Evolutionary conservation across 2,888 invertebrate genomes (phyloP).

Genomic region (Drepanosiphum platanoidis): DNA sequence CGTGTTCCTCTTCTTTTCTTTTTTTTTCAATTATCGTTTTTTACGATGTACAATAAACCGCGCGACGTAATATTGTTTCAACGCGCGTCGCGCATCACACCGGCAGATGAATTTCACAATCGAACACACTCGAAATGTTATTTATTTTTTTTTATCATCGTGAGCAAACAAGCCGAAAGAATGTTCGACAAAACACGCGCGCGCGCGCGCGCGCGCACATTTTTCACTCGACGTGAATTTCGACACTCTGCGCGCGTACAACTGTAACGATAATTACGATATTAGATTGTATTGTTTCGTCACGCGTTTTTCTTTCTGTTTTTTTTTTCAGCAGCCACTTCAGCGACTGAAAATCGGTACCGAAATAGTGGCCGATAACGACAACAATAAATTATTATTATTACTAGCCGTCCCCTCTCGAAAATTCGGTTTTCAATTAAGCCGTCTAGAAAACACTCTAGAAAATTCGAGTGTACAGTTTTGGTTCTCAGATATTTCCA

Average conservation of each 20-base stretch:
- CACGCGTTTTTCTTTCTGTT: too few species aligned
- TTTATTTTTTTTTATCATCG: conserved; percentile 35
- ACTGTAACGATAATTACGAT: too few species aligned
- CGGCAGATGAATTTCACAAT: conserved; percentile 49
- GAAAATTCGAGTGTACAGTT: too few species aligned
- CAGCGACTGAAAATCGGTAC: too few species aligned
- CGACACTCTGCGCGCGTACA: not conserved
- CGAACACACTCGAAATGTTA: conserved; percentile 32
- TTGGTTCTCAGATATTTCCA: not conserved
- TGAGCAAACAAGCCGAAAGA: conserved; percentile 28
- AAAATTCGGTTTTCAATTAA: too few species aligned
- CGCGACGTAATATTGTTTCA: not conserved
- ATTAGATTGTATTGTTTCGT: too few species aligned
- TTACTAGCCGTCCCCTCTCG: too few species aligned
- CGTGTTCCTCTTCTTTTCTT: not conserved
- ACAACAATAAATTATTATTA: too few species aligned
- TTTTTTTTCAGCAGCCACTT: too few species aligned
- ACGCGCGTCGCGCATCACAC: not conserved
- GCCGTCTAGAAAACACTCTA: too few species aligned
- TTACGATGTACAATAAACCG: conserved; percentile 43
- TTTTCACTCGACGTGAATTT: not conserved
- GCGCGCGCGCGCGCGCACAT: too few species aligned
- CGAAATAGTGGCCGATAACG: too few species aligned
- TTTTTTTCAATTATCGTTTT: not conserved
- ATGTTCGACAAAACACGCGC: conserved; percentile 21